These are phyloP conservation scores for Gasteruption jaculator DNA, from an alignment of 2,888 invertebrate genomes.

Conservation along the genomic window DNA sequence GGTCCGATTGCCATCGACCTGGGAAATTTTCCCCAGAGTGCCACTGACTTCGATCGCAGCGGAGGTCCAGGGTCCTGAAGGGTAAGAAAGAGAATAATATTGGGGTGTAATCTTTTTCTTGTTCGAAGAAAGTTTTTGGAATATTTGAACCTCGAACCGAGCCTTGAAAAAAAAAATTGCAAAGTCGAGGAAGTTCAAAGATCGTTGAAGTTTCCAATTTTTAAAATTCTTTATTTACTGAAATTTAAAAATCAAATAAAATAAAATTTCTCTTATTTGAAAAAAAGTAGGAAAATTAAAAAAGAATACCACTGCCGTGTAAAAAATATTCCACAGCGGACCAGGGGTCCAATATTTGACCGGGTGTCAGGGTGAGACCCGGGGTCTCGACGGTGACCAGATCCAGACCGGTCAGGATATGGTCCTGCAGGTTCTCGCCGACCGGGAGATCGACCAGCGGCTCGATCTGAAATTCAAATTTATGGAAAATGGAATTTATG, in stretches of 20 bases:
- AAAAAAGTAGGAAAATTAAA: neutral
- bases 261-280: conserved; percentile 5
- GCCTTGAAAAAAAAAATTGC: too few relatives aligned
- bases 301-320: conserved; percentile 52
- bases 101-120: neutral
- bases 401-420: conserved; percentile 68
- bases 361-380: conserved; percentile 53
- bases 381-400: conserved; percentile 60
- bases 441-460: conserved; percentile 61
- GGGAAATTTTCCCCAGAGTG: conserved; percentile 53
- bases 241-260: too few relatives aligned
- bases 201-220: neutral
- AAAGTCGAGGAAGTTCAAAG: too few relatives aligned
- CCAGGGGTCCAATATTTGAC: conserved; percentile 55
- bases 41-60: conserved; percentile 65
- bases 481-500: neutral
- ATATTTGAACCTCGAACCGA: too few relatives aligned
- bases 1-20: conserved; percentile 38
- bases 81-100: neutral
- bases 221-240: neutral
- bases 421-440: conserved; percentile 69
- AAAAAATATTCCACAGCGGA: conserved; percentile 57
- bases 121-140: too few relatives aligned
- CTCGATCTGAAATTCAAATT: conserved; percentile 53
- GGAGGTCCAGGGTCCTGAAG: conserved; percentile 59